These are phyloP conservation scores for Anthophora plumipes DNA, from an alignment of 2,888 invertebrate species.

Conservation along the genomic window DNA sequence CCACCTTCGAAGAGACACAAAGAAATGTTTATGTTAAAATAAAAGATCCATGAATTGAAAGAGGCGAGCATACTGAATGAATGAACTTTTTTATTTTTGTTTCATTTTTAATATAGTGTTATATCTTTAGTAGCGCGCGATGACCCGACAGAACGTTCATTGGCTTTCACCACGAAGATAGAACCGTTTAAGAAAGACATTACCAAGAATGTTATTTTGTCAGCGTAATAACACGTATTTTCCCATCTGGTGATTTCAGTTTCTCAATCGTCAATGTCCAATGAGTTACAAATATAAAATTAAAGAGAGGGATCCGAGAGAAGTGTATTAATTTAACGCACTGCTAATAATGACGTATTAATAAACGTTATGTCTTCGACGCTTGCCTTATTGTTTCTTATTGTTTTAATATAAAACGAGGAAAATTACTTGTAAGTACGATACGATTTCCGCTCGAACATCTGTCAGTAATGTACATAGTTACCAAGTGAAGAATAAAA, in stretches of 20 bases:
- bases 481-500: background rate
- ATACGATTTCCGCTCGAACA: background rate
- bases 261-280: slow-evolving; percentile 4
- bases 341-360: slow-evolving; percentile 20
- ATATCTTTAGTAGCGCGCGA: slow-evolving; percentile 16
- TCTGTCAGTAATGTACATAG: background rate
- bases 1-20: background rate
- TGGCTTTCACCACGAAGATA: slow-evolving; percentile 28
- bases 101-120: background rate
- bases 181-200: slow-evolving; percentile 14
- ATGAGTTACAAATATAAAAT: background rate
- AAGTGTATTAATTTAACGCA: slow-evolving; percentile 15
- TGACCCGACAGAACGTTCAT: slow-evolving; percentile 33
- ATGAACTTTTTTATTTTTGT: slow-evolving; percentile 26
- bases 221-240: background rate
- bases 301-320: background rate
- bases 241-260: slow-evolving; percentile 10
- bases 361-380: slow-evolving; percentile 6
- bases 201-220: background rate
- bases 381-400: no score
- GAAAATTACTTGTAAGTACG: background rate
- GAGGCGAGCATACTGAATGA: slow-evolving; percentile 13
- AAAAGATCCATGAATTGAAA: background rate
- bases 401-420: background rate
- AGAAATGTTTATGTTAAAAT: background rate